Base-by-base conservation (phyloP, 92 coral and sea anemone species). In the Phenganax marumi region DNA sequence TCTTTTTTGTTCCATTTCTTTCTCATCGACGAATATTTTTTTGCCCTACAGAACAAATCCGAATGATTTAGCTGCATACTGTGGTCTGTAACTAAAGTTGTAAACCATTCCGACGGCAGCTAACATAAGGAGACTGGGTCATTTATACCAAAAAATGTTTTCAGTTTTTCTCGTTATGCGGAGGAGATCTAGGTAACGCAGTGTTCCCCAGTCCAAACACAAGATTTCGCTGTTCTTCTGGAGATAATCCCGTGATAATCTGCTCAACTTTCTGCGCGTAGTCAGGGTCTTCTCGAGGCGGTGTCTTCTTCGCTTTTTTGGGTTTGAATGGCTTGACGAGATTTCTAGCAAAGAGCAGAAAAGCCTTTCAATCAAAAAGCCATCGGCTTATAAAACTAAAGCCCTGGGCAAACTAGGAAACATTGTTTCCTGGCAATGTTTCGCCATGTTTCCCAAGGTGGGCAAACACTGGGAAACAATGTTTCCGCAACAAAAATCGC, bases 191-290 rank as follows among this genome's bases (percentile, higher is more conserved):
- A 0, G 68, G 56, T 8, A 78, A 8, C 13, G 57, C 71, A 25
- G 57, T 4, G 18, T 50, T 60, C 10, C 68, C 68, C 6, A 8
- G 46, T 22, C 83, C 83, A 13, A 78, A 78, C 48, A 78, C 83
- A 52, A 78, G 33, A 14, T 78, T 50, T 0, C 39, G 72, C 51
- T 78, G 83, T 62, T 78, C 83, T 6, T 78, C 98, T 7, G 98
- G 91, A 16, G 84, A 79, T n/a, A 93, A 85, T 63, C 85, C 91
- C 60, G 88, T 88, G 68, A 94, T 90, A 13, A 94, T 94, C 33
- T 89, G 91, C 81, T 94, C 98, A 2, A 94, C 98, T 68, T 91
- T 92, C 53, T 85, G 84, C 9, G 98, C 98, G 86, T 88, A 92
- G 24, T 84, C 90, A 10, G 89, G 81, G 56, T 94, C 98, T 75